phyloP scores from a whole-genome alignment of 2,113 vertebrate species.

The Phasianus colchicus region DNA sequence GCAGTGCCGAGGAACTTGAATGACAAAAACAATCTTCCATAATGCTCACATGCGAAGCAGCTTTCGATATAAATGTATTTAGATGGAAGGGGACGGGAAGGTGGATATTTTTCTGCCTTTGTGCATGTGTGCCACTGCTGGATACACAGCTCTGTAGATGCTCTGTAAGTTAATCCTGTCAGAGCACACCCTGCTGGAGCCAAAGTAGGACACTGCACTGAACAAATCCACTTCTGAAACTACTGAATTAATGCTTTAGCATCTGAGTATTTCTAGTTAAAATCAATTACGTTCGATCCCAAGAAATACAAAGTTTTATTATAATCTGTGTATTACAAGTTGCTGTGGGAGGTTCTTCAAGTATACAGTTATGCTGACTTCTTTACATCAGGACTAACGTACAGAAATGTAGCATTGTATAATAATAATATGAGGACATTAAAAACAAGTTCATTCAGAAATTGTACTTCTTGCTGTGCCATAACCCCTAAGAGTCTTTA shows the following conservation, averaged over 20 bases:
- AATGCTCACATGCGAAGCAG: not conserved
- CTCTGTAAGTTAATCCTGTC: slow-evolving; percentile 47
- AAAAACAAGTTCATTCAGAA: not conserved
- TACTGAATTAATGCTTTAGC: not conserved
- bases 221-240: not conserved
- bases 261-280: fast-evolving
- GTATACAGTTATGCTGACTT: not conserved
- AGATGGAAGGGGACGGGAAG: not conserved
- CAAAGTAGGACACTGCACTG: not conserved
- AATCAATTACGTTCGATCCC: not conserved
- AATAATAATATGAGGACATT: not conserved
- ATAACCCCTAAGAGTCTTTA: not conserved
- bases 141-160: not conserved
- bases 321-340: fast-evolving
- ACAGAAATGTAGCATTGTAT: not conserved
- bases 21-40: not conserved
- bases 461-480: not conserved
- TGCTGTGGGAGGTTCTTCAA: not conserved
- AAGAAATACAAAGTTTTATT: not conserved
- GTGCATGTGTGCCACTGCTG: not conserved
- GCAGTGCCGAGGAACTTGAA: not conserved
- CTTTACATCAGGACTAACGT: not conserved
- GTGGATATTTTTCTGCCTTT: not conserved
- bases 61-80: not conserved
- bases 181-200: slow-evolving; percentile 19